Percentiles rank a stretch among this genome's conserved stretches.
These are phyloP conservation scores for Chouioia cunea DNA, from an alignment of 2,888 invertebrate genomes.

Conservation along the genomic window DNA sequence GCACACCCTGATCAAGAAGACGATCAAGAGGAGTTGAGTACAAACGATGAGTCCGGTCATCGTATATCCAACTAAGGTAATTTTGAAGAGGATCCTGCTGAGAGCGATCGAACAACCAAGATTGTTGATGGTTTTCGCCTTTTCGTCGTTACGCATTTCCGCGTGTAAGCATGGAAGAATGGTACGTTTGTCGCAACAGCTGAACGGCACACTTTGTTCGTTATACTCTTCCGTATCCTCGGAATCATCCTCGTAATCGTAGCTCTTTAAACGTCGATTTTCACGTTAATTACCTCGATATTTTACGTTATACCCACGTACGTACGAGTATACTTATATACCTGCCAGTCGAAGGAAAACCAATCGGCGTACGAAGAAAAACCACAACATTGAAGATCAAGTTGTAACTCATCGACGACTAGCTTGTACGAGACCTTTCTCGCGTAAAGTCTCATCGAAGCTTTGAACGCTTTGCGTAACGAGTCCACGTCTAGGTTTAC, in stretches of 20 bases:
- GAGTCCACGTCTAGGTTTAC: conserved; percentile 55
- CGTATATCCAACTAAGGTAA: conserved; percentile 58
- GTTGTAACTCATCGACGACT: conserved; percentile 60
- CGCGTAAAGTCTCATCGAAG: conserved; percentile 60
- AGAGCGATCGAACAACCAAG: conserved; percentile 58
- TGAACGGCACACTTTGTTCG: conserved; percentile 58
- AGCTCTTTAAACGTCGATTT: no score
- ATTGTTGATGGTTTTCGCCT: conserved; percentile 56
- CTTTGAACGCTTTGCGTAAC: conserved; percentile 56
- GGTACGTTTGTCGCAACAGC: conserved; percentile 58
- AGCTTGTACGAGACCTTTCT: conserved; percentile 55
- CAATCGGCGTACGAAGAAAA: conserved; percentile 59
- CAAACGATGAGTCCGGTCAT: conserved; percentile 58
- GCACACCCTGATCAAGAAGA: conserved; percentile 54
- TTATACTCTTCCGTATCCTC: conserved; percentile 6
- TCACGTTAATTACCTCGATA: no score
- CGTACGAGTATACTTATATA: conserved; percentile 42
- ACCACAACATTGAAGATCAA: conserved; percentile 62
- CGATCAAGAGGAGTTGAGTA: conserved; percentile 55
- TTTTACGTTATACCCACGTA: no score
- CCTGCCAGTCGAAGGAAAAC: conserved; percentile 63
- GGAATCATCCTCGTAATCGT: conserved; percentile 18
- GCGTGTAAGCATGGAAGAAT: conserved; percentile 56
- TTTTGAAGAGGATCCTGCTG: conserved; percentile 55
- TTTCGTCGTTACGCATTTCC: conserved; percentile 51